Evolutionary conservation across 2,797 vertebrate species (phyloP).

Genomic region (Crypturellus tataupa): DNA sequence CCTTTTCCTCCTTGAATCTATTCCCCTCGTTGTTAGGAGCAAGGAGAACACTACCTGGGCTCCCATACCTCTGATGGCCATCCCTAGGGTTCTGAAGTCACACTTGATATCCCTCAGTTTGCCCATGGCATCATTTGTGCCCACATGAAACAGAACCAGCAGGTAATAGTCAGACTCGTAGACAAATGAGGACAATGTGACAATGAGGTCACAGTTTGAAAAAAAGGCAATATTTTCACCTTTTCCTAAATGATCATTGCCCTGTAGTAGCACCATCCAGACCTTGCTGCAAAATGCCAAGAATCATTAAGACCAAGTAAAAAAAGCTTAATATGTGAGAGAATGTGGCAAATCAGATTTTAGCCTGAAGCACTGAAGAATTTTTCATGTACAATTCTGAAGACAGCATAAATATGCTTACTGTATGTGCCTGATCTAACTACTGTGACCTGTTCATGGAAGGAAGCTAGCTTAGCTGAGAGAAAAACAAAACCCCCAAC

Average conservation of each 20-base stretch:
- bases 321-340: constrained; percentile 49
- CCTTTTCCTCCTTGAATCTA: too few relatives aligned
- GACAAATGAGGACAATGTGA: too few relatives aligned
- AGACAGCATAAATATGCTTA: constrained; percentile 66
- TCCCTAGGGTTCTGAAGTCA: too few relatives aligned
- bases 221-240: constrained; percentile 11
- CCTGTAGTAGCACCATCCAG: not conserved
- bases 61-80: too few relatives aligned
- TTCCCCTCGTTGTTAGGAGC: too few relatives aligned
- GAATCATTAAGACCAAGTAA: constrained; percentile 42
- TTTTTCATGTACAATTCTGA: constrained; percentile 42
- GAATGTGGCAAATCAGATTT: constrained; percentile 53
- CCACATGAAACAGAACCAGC: too few relatives aligned
- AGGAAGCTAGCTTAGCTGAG: not conserved
- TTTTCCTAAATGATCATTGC: constrained; percentile 7
- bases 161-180: too few relatives aligned
- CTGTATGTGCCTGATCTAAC: constrained; percentile 36
- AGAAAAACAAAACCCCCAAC: constrained; percentile 14
- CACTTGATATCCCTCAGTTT: too few relatives aligned
- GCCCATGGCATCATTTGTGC: too few relatives aligned
- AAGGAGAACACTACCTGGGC: too few relatives aligned
- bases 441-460: not conserved
- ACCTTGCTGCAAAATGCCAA: constrained; percentile 44
- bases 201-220: not conserved
- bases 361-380: constrained; percentile 44